A percentile compares a stretch with the other conserved stretches of the same genome.
phyloP scores from a whole-genome alignment of 2,113 vertebrate species.

The Corvus hawaiiensis region DNA sequence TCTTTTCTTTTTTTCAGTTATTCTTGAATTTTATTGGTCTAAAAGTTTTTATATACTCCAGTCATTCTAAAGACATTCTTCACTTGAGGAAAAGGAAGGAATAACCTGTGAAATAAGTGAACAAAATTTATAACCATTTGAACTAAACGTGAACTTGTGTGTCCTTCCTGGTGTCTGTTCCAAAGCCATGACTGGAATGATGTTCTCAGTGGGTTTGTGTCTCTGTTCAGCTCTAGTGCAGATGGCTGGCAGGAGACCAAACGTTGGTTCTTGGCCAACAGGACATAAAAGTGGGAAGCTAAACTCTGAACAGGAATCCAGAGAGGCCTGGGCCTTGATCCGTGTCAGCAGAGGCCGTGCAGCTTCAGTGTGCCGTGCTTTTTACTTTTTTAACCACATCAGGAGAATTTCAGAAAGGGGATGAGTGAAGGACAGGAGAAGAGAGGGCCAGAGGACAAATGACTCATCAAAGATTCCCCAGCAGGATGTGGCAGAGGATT shows the following conservation, averaged over 20 bases:
- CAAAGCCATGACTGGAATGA: neutral
- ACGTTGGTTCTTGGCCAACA: neutral
- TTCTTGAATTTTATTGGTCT: neutral
- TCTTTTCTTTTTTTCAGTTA: neutral
- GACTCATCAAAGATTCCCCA: neutral
- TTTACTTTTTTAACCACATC: too few species aligned
- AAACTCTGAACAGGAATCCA: neutral
- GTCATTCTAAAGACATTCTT: neutral
- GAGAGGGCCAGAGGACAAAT: neutral
- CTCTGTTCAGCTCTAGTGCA: neutral
- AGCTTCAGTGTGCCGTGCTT: neutral
- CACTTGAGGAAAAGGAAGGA: neutral
- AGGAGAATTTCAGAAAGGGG: neutral
- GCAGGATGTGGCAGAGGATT: neutral
- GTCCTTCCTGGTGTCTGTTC: neutral
- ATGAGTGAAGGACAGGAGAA: neutral
- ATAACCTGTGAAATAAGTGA: neutral
- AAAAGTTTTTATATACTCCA: neutral
- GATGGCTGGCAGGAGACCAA: conserved; percentile 21
- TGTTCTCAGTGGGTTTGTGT: neutral
- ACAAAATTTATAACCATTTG: neutral
- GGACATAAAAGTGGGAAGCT: neutral
- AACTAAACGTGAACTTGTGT: neutral
- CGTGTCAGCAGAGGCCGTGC: neutral
- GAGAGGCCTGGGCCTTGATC: neutral